A percentile compares a stretch with the other conserved stretches of the same genome.
phyloP scores from a whole-genome alignment of 2,113 vertebrate genomes.

The Antigone vipio region DNA sequence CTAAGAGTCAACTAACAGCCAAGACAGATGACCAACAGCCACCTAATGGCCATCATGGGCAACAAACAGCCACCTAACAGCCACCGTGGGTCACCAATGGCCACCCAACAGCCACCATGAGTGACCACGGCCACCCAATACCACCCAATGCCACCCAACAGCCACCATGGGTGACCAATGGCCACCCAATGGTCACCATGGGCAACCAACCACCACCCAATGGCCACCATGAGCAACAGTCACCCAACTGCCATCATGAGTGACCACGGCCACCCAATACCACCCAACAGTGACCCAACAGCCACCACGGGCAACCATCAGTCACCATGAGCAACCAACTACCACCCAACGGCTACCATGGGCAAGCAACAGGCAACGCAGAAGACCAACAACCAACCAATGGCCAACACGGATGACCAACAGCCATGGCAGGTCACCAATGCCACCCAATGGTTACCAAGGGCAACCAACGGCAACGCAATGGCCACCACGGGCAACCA shows the following conservation, averaged over 20 bases:
- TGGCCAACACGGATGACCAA: background rate
- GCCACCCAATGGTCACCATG: background rate
- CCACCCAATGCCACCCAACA: background rate
- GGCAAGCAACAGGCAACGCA: no score
- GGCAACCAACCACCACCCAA: background rate
- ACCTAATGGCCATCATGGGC: background rate
- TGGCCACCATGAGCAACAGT: background rate
- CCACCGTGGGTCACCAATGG: no score
- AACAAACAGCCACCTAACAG: background rate
- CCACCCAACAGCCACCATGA: no score
- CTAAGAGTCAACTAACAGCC: no score
- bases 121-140: background rate
- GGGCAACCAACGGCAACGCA: background rate
- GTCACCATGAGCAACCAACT: background rate
- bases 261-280: background rate
- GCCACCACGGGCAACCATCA: accelerated
- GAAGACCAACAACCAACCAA: background rate
- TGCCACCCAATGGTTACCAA: background rate
- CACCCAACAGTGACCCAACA: no score
- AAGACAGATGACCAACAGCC: background rate
- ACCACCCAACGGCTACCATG: background rate
- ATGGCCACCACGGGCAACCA: background rate
- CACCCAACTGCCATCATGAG: background rate
- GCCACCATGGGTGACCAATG: no score
- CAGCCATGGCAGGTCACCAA: background rate